These are phyloP conservation scores for Pangasius sanitwongsei DNA, from an alignment of 2,797 vertebrate genomes.

Conservation along the genomic window DNA sequence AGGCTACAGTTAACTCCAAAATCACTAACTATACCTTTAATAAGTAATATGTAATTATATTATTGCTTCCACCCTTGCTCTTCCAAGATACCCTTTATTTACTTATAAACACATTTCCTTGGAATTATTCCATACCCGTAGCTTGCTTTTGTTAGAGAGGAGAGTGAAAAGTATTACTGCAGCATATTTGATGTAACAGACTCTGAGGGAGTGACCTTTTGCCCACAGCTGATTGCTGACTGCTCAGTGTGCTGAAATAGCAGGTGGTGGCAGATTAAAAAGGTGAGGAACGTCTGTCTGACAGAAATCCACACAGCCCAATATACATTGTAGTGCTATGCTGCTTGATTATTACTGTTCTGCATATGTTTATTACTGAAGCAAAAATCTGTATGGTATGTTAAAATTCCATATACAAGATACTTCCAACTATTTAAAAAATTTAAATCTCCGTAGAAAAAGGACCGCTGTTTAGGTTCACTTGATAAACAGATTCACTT, in stretches of 20 bases:
- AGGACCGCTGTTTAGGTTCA: conserved; percentile 18
- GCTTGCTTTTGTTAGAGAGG: conserved; percentile 22
- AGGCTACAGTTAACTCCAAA: not conserved
- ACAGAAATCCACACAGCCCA: conserved; percentile 20
- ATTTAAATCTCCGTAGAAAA: conserved; percentile 1
- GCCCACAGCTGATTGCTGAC: conserved; percentile 47
- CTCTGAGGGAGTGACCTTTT: conserved; percentile 42
- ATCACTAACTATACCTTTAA: not conserved
- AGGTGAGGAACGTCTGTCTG: conserved; percentile 30
- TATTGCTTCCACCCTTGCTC: not conserved
- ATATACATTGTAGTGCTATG: conserved; percentile 33
- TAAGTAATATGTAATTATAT: not conserved
- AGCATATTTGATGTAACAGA: conserved; percentile 38
- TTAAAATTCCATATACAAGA: not conserved
- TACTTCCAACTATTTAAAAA: not conserved
- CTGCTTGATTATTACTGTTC: conserved; percentile 24
- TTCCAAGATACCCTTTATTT: not conserved
- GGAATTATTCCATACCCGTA: not conserved
- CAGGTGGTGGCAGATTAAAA: conserved; percentile 40
- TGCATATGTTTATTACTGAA: conserved; percentile 6
- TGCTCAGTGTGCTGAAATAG: conserved; percentile 50
- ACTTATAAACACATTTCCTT: not conserved
- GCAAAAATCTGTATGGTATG: not conserved
- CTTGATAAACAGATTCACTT: conserved; percentile 6
- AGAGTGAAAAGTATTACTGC: conserved; percentile 27